Evolutionary conservation across 2,113 vertebrate species (phyloP), one percentile per base, ranked within the genome.

Genomic region (Edolisoma coerulescens): DNA sequence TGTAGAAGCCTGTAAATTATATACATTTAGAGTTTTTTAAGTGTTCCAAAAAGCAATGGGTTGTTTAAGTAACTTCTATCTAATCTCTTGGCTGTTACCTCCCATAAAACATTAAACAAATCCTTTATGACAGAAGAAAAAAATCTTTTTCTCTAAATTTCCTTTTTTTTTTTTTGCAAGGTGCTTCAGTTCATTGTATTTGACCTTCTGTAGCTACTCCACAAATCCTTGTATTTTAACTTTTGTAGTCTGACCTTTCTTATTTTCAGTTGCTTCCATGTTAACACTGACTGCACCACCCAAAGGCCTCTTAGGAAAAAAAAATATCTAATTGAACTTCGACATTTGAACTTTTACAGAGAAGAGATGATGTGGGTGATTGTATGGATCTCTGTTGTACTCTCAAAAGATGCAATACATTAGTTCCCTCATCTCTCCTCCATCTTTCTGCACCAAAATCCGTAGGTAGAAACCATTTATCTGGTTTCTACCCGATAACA

Each of bases 241-340:
- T 94, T 94, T 70, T 50, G 70, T 41, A 67, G 35, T 44, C 27
- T 92, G 95, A 95, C 88, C 86, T 96, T 96, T 97, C 63, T 77
- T 77, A 70, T 5, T 91, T 54, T 87, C 75, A 96, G 63, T 65
- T 74, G 21, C 50, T 83, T 80, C 67, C 39, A 41, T 77, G 45
- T 93, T 94, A 93, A 65, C 35, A 17, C 41, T 67, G 52, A 64
- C 37, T 80, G n/a, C 53, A 91, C 27, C 69, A 83, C 70, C 16
- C 41, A 77, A 78, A 91, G 23, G 45, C 18, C 70, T 85, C 63
- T 53, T 22, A 60, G 78, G 85, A 93, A 91, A 94, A 79, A 44
- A 10, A 91, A 78, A 54, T 37, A 70, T 22, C 68, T 74, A 83
- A 77, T 52, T 86, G 75, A 86, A 91, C 15, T 85, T n/a, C 59